These are phyloP conservation scores for Nephrotoma appendiculata DNA, from an alignment of 2,888 invertebrate genomes.

Conservation along the genomic window DNA sequence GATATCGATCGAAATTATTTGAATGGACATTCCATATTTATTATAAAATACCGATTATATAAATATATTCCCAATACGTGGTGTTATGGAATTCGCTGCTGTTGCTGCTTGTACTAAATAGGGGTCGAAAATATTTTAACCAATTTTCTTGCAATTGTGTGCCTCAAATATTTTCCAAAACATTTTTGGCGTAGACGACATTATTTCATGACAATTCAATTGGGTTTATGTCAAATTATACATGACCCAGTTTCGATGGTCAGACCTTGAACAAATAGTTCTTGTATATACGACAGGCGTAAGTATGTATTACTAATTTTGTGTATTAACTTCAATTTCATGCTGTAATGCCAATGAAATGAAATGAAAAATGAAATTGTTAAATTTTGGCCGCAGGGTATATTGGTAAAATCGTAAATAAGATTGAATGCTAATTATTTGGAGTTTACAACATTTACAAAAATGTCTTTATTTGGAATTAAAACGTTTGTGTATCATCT, in stretches of 20 bases:
- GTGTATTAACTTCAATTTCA: neutral
- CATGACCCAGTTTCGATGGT: neutral
- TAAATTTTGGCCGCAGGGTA: neutral
- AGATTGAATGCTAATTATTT: neutral
- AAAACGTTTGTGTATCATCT: too few species aligned
- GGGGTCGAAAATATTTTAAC: neutral
- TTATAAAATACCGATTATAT: too few species aligned
- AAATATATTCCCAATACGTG: neutral
- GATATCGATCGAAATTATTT: neutral
- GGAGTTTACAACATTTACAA: too few species aligned
- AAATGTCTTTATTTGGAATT: too few species aligned
- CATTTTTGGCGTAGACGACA: neutral
- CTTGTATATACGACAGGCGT: neutral
- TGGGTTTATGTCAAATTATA: neutral
- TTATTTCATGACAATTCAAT: neutral
- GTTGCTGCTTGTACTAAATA: neutral
- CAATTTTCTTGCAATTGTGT: neutral
- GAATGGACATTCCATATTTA: neutral
- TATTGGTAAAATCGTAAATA: neutral
- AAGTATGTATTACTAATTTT: neutral
- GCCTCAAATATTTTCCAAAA: neutral
- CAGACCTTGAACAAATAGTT: neutral
- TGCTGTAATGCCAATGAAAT: neutral
- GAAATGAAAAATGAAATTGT: neutral
- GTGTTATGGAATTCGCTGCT: neutral